A percentile compares a stretch with the other conserved stretches of the same genome.
These are phyloP conservation scores for Peromyscus melanophrys DNA, from an alignment of 2,797 vertebrate genomes.

Conservation along the genomic window DNA sequence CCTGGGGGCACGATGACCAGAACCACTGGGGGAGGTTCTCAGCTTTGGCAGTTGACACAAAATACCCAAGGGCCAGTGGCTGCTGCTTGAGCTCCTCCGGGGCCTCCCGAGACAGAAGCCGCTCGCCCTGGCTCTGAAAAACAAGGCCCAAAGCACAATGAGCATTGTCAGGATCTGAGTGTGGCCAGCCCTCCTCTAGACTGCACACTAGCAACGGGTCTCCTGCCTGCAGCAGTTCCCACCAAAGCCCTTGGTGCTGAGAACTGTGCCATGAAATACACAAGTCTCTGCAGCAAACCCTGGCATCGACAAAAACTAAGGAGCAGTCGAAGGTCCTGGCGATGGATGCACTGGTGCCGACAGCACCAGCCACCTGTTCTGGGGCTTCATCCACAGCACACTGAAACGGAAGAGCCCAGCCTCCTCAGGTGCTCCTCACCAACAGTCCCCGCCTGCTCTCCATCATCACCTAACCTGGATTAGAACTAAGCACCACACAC, in stretches of 20 bases:
- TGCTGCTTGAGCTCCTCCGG: slow-evolving; percentile 99
- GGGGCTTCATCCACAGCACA: background rate
- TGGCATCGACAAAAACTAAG: background rate
- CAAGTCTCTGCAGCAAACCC: background rate
- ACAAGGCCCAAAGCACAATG: background rate
- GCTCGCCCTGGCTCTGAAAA: slow-evolving; percentile 95
- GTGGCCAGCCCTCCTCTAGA: background rate
- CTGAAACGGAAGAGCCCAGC: background rate
- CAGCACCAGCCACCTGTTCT: background rate
- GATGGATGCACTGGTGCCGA: background rate
- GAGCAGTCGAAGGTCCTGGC: background rate
- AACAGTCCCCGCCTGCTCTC: background rate
- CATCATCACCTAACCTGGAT: accelerated
- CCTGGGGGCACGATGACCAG: slow-evolving; percentile 98
- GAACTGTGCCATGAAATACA: background rate
- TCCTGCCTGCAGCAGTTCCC: background rate
- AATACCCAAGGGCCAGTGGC: slow-evolving; percentile 97
- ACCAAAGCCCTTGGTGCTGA: accelerated
- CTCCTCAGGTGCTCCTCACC: background rate
- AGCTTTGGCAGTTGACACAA: slow-evolving; percentile 97
- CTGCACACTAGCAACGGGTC: background rate
- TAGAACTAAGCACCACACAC: accelerated
- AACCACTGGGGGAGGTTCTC: slow-evolving; percentile 98
- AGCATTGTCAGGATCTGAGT: background rate
- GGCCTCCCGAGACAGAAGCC: slow-evolving; percentile 96